These are phyloP conservation scores for Napeogenes inachia DNA, from an alignment of 2,888 invertebrate species.

Conservation along the genomic window DNA sequence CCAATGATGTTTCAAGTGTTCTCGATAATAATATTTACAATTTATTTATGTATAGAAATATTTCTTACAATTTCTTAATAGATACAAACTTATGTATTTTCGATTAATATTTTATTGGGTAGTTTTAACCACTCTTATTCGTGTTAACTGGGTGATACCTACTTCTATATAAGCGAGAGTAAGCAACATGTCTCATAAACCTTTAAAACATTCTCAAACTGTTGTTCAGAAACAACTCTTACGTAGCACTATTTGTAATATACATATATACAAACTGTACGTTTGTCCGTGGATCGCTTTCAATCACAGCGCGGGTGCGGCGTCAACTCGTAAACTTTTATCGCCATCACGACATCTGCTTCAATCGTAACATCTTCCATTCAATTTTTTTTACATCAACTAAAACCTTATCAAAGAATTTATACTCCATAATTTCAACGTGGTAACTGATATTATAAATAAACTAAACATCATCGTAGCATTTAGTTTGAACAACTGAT, in stretches of 20 bases:
- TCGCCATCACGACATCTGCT: conserved; percentile 15
- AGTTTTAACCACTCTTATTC: too few relatives aligned
- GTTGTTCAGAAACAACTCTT: too few relatives aligned
- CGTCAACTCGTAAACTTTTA: conserved; percentile 21
- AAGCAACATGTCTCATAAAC: too few relatives aligned
- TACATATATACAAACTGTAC: too few relatives aligned
- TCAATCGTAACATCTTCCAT: conserved; percentile 13
- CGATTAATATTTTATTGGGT: too few relatives aligned
- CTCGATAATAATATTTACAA: neutral
- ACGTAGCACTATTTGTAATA: too few relatives aligned
- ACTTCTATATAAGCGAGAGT: too few relatives aligned
- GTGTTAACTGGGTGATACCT: too few relatives aligned
- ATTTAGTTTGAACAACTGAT: neutral
- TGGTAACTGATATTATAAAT: neutral
- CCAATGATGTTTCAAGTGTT: neutral
- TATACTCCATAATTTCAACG: neutral
- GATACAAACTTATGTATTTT: too few relatives aligned
- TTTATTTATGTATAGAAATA: neutral
- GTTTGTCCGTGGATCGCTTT: neutral
- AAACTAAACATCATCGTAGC: neutral
- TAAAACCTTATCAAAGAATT: neutral
- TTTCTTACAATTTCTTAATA: too few relatives aligned
- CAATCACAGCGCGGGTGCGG: conserved; percentile 1
- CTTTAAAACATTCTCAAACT: too few relatives aligned
- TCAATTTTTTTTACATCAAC: neutral